Evolutionary conservation across 2,888 invertebrate genomes (phyloP).

Genomic region (Helobdella robusta): DNA sequence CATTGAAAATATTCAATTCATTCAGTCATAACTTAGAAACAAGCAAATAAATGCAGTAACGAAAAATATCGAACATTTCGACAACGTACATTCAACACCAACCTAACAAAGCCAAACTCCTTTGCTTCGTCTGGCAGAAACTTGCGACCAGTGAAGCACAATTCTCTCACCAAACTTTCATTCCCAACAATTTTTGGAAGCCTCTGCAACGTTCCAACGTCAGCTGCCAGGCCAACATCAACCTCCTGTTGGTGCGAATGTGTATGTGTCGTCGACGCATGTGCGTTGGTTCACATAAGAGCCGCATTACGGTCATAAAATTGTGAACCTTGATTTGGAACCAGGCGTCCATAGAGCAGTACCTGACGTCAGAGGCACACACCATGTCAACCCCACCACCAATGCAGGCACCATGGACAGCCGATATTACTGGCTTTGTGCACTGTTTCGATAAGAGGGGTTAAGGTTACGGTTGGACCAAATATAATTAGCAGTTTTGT

Average conservation of each 20-base stretch:
- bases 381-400: constrained; percentile 84
- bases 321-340: constrained; percentile 67
- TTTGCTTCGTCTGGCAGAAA: constrained; percentile 71
- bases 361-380: constrained; percentile 80
- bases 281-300: too few species aligned
- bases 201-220: constrained; percentile 85
- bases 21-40: too few species aligned
- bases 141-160: constrained; percentile 76
- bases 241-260: constrained; percentile 43
- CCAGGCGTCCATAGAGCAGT: constrained; percentile 78
- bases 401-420: constrained; percentile 76
- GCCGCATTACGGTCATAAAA: too few species aligned
- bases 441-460: constrained; percentile 54
- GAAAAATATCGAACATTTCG: too few species aligned
- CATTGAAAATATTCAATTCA: background rate
- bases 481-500: too few species aligned
- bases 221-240: constrained; percentile 75
- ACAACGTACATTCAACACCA: background rate
- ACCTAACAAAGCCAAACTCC: constrained; percentile 71
- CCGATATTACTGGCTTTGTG: constrained; percentile 77
- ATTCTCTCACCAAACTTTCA: constrained; percentile 73
- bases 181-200: constrained; percentile 81
- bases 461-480: background rate
- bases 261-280: too few species aligned
- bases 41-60: too few species aligned